Evolutionary conservation across 2,797 vertebrate genomes (phyloP).

Genomic region (Oreochromis mossambicus): DNA sequence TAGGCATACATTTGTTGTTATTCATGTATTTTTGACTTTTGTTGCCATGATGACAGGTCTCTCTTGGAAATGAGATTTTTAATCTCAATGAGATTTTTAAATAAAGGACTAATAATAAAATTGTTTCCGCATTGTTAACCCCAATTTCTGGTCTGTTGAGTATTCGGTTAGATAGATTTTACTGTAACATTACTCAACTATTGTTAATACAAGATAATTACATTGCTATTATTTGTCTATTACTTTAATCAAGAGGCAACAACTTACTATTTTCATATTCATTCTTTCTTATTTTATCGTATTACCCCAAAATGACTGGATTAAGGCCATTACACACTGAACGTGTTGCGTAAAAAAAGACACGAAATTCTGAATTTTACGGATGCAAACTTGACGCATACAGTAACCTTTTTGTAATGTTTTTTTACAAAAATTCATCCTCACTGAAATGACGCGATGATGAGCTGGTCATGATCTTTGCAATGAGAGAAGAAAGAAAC

Average conservation of each 20-base stretch:
- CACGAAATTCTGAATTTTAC: neutral
- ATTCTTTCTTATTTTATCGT: neutral
- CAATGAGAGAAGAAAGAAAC: neutral
- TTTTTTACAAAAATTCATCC: neutral
- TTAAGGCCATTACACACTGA: neutral
- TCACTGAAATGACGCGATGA: neutral
- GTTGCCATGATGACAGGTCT: neutral
- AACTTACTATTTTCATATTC: neutral
- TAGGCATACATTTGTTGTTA: neutral
- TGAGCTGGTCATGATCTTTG: neutral
- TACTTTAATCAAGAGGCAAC: neutral
- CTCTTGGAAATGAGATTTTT: neutral
- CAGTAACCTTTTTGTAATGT: neutral
- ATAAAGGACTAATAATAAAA: neutral
- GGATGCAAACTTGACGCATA: neutral
- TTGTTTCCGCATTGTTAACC: neutral
- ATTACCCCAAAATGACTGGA: neutral
- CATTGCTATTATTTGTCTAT: neutral
- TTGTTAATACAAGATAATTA: neutral
- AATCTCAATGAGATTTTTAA: neutral
- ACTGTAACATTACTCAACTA: neutral
- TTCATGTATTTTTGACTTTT: neutral
- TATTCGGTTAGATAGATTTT: neutral
- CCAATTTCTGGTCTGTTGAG: accelerated
- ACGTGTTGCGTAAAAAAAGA: neutral